Base-by-base conservation (phyloP, 1,140 invertebrate genomes). In the Laodelphax striatellus region DNA sequence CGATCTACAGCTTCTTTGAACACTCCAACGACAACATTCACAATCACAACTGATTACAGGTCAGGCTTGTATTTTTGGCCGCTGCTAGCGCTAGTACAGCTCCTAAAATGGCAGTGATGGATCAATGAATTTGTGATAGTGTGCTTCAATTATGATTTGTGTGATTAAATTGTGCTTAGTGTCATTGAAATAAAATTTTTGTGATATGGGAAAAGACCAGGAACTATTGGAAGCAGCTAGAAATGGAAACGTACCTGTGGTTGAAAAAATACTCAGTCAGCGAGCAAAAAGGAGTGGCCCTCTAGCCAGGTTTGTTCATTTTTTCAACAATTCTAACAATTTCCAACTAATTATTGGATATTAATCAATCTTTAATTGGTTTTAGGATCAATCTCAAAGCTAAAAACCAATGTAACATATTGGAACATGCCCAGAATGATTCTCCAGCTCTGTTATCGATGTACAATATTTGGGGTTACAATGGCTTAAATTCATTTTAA, bases 221-320 rank as follows among this genome's bases (percentile, higher is more conserved):
- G 93, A 97, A 77, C 82, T 97, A 75, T 81, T 97, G 73, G 92
- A 97, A 72, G 94, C 92, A 68, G 92, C 92, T 64, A 83, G 93
- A 69, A 92, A 85, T 76, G 94, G 93, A 71, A 92, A 95, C 76
- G 81, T 87, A 67, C 77, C 81, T 62, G 82, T 87, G 66, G 90
- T 96, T 53, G 92, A 95, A 75, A 94, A 94, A 79, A 89, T 96
- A 70, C 78, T 97, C 64, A 83, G 80, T 68, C 87, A 90, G 73
- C 85, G 89, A 80, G 86, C 87, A 66, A 93, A 90, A 80, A 88
- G 88, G 80, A 90, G 87, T 80, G 91, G 91, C 78, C 91, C 91
- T 69, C 79, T 94, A 72, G 88, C 90, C 77, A 94, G 90, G 91
- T 94, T 79, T 79, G 80, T 81, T 69, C 28, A 41, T 28, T 41